Evolutionary conservation across 2,113 vertebrate genomes (phyloP), one percentile per base, ranked within the genome.

Genomic region (Sinocyclocheilus grahami): DNA sequence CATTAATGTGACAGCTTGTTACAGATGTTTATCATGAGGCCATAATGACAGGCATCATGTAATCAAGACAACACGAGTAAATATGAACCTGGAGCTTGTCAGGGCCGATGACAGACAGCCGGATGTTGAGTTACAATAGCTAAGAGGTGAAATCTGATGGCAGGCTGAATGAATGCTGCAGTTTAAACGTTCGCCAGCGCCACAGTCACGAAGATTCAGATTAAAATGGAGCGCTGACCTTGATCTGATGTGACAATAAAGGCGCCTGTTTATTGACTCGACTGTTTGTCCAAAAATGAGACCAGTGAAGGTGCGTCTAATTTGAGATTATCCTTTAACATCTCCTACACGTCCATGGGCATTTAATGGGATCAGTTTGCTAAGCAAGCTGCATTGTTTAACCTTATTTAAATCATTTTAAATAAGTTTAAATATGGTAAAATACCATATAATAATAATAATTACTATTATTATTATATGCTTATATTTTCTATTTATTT

Each of bases 11-110:
- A 88, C 88, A 39, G 78, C 55, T 5, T 27, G 62, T 62, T 39
- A 60, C 53, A 16, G 74, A 65, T 71, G 24, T 93, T 90, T 76
- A 88, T 93, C 89, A 91, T 46, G 5, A 5, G 18, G 8, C 82
- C 55, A 53, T 86, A 65, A 87, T 78, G 87, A 58, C 86, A 86
- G 78, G 80, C 81, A 22, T 78, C 58, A 22, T 39, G 72, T 58
- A 42, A 82, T 86, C 77, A 91, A 88, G 60, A 85, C 2, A 75
- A 62, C 82, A 83, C 86, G 74, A 3, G 82, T 91, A 87, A 90
- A 91, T 90, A 89, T 85, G 37, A 80, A 87, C 39, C 85, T 69
- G 63, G 83, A 33, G 71, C 24, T 46, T 86, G 51, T 88, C 80
- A 72, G 22, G 42, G 39, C n/a, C 7, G 24, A 48, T 69, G 85